These are phyloP conservation scores for Carpatolechia fugitivella DNA, from an alignment of 2,888 invertebrate genomes.

Conservation along the genomic window DNA sequence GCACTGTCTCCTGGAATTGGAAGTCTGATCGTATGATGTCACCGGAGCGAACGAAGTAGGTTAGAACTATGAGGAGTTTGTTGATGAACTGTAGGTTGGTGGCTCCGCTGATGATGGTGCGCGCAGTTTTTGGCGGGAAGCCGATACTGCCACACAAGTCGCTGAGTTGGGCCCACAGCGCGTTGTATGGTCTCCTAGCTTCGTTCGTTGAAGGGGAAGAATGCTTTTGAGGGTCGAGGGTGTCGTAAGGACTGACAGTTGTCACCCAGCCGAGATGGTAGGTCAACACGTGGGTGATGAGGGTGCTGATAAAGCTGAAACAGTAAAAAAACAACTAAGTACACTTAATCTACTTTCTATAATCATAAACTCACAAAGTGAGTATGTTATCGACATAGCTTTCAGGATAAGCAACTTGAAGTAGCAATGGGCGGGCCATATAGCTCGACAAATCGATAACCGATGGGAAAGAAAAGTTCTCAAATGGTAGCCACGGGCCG, in stretches of 20 bases:
- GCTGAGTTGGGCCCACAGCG: constrained; percentile 92
- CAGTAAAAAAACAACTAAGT: constrained; percentile 24
- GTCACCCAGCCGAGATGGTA: constrained; percentile 96
- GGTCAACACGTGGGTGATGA: constrained; percentile 92
- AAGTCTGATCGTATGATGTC: constrained; percentile 80
- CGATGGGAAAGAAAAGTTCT: too few species aligned
- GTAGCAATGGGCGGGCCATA: too few species aligned
- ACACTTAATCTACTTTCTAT: too few species aligned
- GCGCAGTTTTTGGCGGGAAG: constrained; percentile 85
- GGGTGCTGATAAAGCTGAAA: constrained; percentile 93
- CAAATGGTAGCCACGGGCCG: too few species aligned
- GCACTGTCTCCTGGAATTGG: constrained; percentile 45
- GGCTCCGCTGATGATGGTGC: constrained; percentile 88
- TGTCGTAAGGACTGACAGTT: constrained; percentile 81
- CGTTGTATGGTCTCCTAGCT: constrained; percentile 84
- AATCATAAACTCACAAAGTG: too few species aligned
- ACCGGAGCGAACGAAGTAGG: constrained; percentile 92
- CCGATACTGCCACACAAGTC: constrained; percentile 93
- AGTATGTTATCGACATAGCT: too few species aligned
- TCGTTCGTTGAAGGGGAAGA: constrained; percentile 34
- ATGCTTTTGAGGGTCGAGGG: constrained; percentile 49
- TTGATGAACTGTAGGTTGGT: constrained; percentile 83
- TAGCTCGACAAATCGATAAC: too few species aligned
- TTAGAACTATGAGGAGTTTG: constrained; percentile 86
- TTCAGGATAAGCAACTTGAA: too few species aligned